Percentiles rank a stretch among this genome's conserved stretches.
These are phyloP conservation scores for Drosophila pegasa DNA, from an alignment of 2,888 invertebrate genomes.

Conservation along the genomic window DNA sequence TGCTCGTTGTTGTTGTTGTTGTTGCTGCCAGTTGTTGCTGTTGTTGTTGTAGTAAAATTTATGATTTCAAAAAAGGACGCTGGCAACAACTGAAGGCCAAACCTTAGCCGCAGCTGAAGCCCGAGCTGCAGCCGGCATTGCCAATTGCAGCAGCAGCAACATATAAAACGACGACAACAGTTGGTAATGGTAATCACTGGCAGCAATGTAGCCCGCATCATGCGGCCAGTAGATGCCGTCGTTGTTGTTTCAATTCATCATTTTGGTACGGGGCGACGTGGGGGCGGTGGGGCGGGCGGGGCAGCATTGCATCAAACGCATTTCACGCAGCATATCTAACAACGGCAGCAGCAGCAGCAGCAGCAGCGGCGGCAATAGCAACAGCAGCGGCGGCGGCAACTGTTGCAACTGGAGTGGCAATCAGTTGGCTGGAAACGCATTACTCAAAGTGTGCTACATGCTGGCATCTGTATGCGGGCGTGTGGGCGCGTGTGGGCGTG, in stretches of 20 bases:
- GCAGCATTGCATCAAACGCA: slow-evolving; percentile 35
- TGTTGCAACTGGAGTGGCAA: slow-evolving; percentile 49
- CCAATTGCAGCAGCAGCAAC: slow-evolving; percentile 10
- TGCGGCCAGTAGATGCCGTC: slow-evolving; percentile 21
- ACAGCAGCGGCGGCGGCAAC: slow-evolving; percentile 30
- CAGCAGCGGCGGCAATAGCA: slow-evolving; percentile 23
- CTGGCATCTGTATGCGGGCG: slow-evolving; percentile 34
- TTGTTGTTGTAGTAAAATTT: slow-evolving; percentile 40
- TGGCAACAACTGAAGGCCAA: slow-evolving; percentile 32
- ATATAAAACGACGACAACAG: slow-evolving; percentile 27
- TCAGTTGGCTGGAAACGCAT: slow-evolving; percentile 50
- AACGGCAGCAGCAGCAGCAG: slow-evolving; percentile 23
- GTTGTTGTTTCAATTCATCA: slow-evolving; percentile 41
- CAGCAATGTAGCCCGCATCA: slow-evolving; percentile 30
- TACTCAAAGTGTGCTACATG: slow-evolving; percentile 57
- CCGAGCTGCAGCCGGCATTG: slow-evolving; percentile 11
- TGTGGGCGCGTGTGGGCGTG: slow-evolving; percentile 13
- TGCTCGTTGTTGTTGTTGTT: slow-evolving; percentile 1
- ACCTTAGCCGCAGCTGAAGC: slow-evolving; percentile 15
- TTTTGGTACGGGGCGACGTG: background rate
- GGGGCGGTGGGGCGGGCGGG: background rate
- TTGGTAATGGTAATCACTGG: slow-evolving; percentile 45
- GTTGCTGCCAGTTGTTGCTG: slow-evolving; percentile 1
- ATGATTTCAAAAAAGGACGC: slow-evolving; percentile 47
- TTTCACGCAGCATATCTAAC: slow-evolving; percentile 39